Evolutionary conservation across 2,113 vertebrate species (phyloP).

Genomic region (Elaphurus davidianus): DNA sequence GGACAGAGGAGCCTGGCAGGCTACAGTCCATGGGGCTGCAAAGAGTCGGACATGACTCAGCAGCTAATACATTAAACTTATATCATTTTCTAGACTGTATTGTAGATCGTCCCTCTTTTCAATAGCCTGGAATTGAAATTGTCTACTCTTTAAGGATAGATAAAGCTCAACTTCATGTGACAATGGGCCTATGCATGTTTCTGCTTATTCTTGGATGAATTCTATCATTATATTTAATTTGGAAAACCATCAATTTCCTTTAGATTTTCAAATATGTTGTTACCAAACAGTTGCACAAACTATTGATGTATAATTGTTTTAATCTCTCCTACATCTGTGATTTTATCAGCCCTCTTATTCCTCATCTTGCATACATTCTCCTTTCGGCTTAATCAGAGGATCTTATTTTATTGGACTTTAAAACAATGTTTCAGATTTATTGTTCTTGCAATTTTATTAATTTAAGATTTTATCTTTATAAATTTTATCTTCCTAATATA

Average conservation of each 20-base stretch:
- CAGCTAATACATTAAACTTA: neutral
- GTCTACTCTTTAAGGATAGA: neutral
- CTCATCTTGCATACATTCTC: neutral
- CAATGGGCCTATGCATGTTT: neutral
- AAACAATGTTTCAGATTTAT: neutral
- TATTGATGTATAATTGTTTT: neutral
- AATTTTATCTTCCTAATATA: neutral
- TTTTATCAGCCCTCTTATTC: neutral
- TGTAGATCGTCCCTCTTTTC: neutral
- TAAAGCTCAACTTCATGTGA: neutral
- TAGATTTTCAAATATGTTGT: neutral
- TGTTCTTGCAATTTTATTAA: neutral
- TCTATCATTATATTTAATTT: neutral
- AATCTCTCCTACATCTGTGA: neutral
- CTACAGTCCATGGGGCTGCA: neutral
- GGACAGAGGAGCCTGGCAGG: neutral
- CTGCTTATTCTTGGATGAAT: neutral
- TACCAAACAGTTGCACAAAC: neutral
- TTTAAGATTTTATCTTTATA: neutral
- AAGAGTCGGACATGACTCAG: neutral
- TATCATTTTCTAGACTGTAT: neutral
- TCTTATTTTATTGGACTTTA: neutral
- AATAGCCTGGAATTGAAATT: neutral
- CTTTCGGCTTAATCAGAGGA: neutral
- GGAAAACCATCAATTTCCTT: neutral